Base-by-base conservation (phyloP, 2,888 invertebrate genomes). In the Laspeyria flexula region DNA sequence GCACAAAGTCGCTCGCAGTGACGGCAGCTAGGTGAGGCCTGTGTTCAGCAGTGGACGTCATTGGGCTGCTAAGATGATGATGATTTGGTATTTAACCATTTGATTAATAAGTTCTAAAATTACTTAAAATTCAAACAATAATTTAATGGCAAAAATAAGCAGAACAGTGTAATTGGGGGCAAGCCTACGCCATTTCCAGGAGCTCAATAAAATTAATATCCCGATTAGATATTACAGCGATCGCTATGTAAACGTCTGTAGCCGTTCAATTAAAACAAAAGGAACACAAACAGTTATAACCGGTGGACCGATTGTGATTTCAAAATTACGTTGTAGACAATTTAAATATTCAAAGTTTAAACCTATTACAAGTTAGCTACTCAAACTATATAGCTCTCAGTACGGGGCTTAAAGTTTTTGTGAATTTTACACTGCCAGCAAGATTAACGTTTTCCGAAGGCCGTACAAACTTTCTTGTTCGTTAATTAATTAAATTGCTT, bases 331-430 rank as follows among this genome's bases (percentile, higher is more conserved):
- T 23, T 61, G 63, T 62, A 70, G 70, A 72, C 65, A 62, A 68
- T 76, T 84, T 69, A 78, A 84, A 80, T 82, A 83, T 85, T 80
- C 78, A 77, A 71, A 80, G 71, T 76, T 79, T 85, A 84, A 86
- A 86, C 85, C 85, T 84, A 86, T 86, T 85, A 86, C 75, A 81
- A 84, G 77, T 84, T 83, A 53, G 54, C 66, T 75, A 79, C 79
- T 80, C 78, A 73, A 88, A 84, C 85, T 83, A 81, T 74, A 62
- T 71, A 67, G 21, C 62, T 71, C 59, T n/a, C 30, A 23, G 59
- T 46, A 59, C 18, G 64, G 66, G 76, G 65, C 82, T 86, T 83
- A 81, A 88, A 89, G 88, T 88, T 89, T 88, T 88, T 86, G 84
- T 82, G 75, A 88, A 86, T 88, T 89, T 88, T 83, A 78, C 79